Evolutionary conservation across 2,888 invertebrate species (phyloP), one percentile per base, ranked within the genome.

Genomic region (Microplitis deprimator): DNA sequence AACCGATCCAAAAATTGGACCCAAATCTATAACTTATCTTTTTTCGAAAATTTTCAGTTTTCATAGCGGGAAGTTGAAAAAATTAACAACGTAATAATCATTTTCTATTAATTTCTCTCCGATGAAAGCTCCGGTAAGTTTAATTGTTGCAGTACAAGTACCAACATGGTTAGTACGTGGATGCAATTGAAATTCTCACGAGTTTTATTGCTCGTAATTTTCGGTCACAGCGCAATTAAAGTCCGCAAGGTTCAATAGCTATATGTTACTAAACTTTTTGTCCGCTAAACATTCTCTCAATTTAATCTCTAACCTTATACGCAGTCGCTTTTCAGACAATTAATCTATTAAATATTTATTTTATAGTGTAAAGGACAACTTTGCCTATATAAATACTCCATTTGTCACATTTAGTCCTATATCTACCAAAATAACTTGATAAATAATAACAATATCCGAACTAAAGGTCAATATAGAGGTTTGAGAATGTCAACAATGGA

Each of bases 321-420:
- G 20, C 38, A n/a, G 38, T 68, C 64, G 68, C 41, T 75, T 62
- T 61, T 41, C 81, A 77, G 79, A 79, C 82, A 81, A 82, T 84
- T 84, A 81, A 82, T 81, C 82, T 84, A 80, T 84, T 80, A 82
- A 75, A 77, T 73, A 72, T 77, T 76, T 82, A 82, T 83, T 65
- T 64, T 8, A 68, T 50, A 20, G 68, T 59, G 38, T 50, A 68
- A 64, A 50, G 50, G 50, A 13, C 50, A 50, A 50, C 13, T 10
- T 50, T 50, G 13, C 13, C 50, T 8, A 50, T 50, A 13, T 50
- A 50, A 50, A 50, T 50, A 50, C 50, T 50, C 50, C 13, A 50
- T 50, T 6, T 10, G 13, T 29, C 29, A 29, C 29, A 1, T 29
- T 29, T 29, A 4, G 3, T 29, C 29, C 29, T 29, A 29, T 29